These are phyloP conservation scores for Notospermus geniculatus DNA, from an alignment of 1,140 invertebrate genomes.

Conservation along the genomic window DNA sequence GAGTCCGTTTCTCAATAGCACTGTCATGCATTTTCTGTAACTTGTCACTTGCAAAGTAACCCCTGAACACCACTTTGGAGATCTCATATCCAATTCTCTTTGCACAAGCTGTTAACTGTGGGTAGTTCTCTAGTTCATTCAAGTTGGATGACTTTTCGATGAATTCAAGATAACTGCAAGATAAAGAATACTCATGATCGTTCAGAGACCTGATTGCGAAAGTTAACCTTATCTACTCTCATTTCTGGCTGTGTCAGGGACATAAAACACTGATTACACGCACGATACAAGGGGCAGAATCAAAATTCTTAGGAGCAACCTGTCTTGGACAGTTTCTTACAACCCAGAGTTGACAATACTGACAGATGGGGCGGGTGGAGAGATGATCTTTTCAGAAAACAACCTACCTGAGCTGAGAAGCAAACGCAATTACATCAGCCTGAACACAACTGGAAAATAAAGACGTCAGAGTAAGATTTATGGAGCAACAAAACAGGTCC, in stretches of 20 bases:
- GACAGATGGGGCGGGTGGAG: too few species aligned
- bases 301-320: too few species aligned
- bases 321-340: too few species aligned
- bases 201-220: too few species aligned
- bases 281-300: too few species aligned
- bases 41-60: constrained; percentile 48
- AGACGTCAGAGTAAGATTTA: too few species aligned
- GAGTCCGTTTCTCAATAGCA: constrained; percentile 43
- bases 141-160: constrained; percentile 47
- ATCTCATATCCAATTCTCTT: constrained; percentile 46
- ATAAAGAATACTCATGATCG: neutral
- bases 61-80: constrained; percentile 51
- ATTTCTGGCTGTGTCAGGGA: too few species aligned
- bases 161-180: constrained; percentile 49
- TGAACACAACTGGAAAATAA: constrained; percentile 42
- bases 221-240: too few species aligned
- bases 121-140: constrained; percentile 43
- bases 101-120: constrained; percentile 41
- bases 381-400: too few species aligned
- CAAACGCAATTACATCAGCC: constrained; percentile 51
- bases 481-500: too few species aligned
- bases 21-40: constrained; percentile 48
- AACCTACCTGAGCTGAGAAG: constrained; percentile 48
- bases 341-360: too few species aligned
- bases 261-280: too few species aligned